Conservation (phyloP, 2,888 invertebrate species). For the Troides oblongomaculatus region DNA sequence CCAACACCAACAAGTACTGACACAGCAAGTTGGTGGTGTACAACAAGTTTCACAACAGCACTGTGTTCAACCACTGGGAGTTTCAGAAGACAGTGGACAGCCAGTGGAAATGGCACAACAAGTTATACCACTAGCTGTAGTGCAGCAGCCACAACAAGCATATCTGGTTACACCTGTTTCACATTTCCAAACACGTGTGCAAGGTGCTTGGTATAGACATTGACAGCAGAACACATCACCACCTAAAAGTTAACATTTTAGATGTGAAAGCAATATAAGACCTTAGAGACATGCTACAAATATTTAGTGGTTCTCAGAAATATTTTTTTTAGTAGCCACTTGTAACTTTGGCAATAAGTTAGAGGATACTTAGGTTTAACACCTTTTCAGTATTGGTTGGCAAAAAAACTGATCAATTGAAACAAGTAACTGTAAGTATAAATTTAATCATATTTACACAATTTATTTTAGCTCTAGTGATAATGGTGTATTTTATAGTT, state of each 20-base stretch:
- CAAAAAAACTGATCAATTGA: constrained; percentile 60
- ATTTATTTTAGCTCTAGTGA: constrained; percentile 66
- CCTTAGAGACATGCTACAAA: constrained; percentile 27
- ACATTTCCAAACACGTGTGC: constrained; percentile 82
- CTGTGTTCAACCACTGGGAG: constrained; percentile 73
- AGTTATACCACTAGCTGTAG: constrained; percentile 82
- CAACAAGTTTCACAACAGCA: constrained; percentile 74
- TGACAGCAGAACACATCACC: constrained; percentile 49
- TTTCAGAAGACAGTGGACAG: constrained; percentile 73
- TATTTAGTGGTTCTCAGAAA: constrained; percentile 39
- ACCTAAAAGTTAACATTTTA: constrained; percentile 32
- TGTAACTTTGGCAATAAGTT: constrained; percentile 72
- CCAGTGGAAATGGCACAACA: constrained; percentile 82
- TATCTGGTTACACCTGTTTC: constrained; percentile 84
- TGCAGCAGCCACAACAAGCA: constrained; percentile 82
- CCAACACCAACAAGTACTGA: constrained; percentile 74
- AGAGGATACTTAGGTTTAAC: constrained; percentile 61
- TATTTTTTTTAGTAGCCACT: constrained; percentile 47
- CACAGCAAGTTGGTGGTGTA: constrained; percentile 65
- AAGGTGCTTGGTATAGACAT: constrained; percentile 80
- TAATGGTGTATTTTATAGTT: constrained; percentile 64
- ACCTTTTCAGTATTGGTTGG: constrained; percentile 75
- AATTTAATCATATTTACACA: constrained; percentile 70
- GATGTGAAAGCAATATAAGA: constrained; percentile 37
- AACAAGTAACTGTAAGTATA: constrained; percentile 63